phyloP scores from a whole-genome alignment of 2,113 vertebrate species.

The Nesogale talazaci region DNA sequence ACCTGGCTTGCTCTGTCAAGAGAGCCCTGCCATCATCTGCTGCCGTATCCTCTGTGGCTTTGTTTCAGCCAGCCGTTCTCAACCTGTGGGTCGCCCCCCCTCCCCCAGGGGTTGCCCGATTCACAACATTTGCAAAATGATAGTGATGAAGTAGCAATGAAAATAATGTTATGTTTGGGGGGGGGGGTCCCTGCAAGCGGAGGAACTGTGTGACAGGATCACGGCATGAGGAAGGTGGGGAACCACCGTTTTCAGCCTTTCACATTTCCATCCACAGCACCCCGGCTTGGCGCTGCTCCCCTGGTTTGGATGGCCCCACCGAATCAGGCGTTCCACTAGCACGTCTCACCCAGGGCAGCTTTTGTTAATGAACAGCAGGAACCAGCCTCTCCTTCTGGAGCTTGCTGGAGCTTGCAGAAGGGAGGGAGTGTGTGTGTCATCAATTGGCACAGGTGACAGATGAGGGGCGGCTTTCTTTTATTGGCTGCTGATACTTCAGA shows the following conservation, averaged over 20 bases:
- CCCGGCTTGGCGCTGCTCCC: constrained; percentile 49
- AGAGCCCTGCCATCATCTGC: neutral
- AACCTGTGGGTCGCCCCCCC: too few species aligned
- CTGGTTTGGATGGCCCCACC: too few species aligned
- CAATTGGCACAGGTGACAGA: constrained; percentile 71
- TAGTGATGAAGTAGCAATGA: too few species aligned
- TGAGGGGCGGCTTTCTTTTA: constrained; percentile 61
- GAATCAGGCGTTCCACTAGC: constrained; percentile 65
- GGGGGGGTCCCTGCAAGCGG: too few species aligned
- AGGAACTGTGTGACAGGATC: too few species aligned
- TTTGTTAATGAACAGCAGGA: constrained; percentile 76
- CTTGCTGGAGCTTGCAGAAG: constrained; percentile 68
- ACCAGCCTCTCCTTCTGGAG: constrained; percentile 51
- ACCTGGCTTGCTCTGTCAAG: too few species aligned
- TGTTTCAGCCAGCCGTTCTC: neutral
- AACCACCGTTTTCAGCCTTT: too few species aligned
- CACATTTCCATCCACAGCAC: neutral
- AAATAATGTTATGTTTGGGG: too few species aligned
- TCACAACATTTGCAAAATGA: too few species aligned
- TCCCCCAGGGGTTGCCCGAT: too few species aligned
- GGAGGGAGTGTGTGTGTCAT: constrained; percentile 67
- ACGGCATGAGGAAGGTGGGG: too few species aligned
- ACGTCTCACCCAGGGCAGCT: constrained; percentile 57
- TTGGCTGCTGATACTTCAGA: constrained; percentile 67
- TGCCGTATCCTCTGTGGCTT: constrained; percentile 8